These are phyloP conservation scores for Cervus canadensis DNA, from an alignment of 2,113 vertebrate genomes.

Conservation along the genomic window DNA sequence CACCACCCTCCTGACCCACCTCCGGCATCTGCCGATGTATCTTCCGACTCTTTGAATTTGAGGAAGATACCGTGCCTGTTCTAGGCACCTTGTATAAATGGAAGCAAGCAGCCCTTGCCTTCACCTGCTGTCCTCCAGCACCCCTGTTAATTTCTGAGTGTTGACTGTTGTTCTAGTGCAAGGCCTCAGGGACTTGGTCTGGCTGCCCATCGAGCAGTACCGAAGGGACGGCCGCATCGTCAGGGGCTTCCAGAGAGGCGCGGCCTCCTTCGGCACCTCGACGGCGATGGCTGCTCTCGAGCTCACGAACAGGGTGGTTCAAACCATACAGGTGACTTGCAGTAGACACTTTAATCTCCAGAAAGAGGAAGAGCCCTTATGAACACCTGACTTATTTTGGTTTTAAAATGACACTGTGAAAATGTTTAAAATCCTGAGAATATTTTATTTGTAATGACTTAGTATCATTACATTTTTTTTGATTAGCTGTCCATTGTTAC, in stretches of 20 bases:
- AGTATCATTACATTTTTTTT: neutral
- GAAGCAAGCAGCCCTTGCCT: neutral
- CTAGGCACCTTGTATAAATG: neutral
- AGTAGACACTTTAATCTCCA: accelerated
- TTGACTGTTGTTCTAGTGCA: slow-evolving; percentile 85
- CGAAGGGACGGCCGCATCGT: slow-evolving; percentile 96
- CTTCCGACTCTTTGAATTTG: neutral
- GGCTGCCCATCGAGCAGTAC: slow-evolving; percentile 98
- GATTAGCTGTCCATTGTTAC: neutral
- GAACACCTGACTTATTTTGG: neutral
- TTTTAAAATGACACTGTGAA: neutral
- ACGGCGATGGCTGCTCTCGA: slow-evolving; percentile 98
- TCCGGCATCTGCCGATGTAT: neutral
- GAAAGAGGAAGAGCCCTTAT: neutral
- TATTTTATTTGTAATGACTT: neutral
- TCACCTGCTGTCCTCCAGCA: neutral
- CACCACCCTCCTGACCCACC: neutral
- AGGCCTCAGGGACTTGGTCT: slow-evolving; percentile 97
- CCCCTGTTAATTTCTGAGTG: neutral
- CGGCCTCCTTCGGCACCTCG: slow-evolving; percentile 97
- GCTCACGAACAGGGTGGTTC: slow-evolving; percentile 97
- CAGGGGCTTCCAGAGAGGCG: slow-evolving; percentile 94
- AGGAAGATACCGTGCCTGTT: neutral
- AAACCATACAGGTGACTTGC: slow-evolving; percentile 93
- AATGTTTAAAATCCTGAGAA: neutral